phyloP scores from a whole-genome alignment of 2,113 vertebrate species.

The Ammodytes dubius region DNA sequence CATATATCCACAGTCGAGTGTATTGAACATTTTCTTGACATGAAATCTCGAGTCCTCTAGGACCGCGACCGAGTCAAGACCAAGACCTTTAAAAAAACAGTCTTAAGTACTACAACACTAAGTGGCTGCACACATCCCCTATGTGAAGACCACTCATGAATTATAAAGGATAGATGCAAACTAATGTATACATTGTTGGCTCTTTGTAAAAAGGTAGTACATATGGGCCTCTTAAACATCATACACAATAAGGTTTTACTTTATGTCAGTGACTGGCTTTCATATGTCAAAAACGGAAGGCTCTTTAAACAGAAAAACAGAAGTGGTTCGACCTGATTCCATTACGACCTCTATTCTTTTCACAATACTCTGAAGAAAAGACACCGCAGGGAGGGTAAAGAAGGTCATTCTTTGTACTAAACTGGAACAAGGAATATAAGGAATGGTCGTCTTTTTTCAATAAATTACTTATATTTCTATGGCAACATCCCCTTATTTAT shows the following conservation, averaged over 20 bases:
- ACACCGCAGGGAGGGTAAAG: background rate
- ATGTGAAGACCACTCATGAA: background rate
- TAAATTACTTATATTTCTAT: background rate
- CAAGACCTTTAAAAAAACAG: too few species aligned
- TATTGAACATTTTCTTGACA: too few species aligned
- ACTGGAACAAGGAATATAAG: background rate
- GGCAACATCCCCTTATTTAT: too few species aligned
- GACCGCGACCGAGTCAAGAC: too few species aligned
- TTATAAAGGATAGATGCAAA: conserved; percentile 45
- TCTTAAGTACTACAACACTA: background rate
- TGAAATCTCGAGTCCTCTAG: too few species aligned
- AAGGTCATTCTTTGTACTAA: background rate
- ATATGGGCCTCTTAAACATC: background rate
- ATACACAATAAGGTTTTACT: background rate
- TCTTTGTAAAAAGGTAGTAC: background rate
- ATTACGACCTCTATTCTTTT: background rate
- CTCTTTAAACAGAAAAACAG: background rate
- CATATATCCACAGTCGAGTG: too few species aligned
- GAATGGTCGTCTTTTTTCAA: background rate
- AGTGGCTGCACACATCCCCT: background rate
- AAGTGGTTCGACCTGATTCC: conserved; percentile 51
- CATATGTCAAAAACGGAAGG: background rate
- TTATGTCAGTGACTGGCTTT: background rate
- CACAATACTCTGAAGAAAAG: conserved; percentile 5
- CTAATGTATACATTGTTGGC: background rate